A percentile compares a stretch with the other conserved stretches of the same genome.
Conservation (phyloP, 2,888 invertebrate genomes). For the Trilocha varians region DNA sequence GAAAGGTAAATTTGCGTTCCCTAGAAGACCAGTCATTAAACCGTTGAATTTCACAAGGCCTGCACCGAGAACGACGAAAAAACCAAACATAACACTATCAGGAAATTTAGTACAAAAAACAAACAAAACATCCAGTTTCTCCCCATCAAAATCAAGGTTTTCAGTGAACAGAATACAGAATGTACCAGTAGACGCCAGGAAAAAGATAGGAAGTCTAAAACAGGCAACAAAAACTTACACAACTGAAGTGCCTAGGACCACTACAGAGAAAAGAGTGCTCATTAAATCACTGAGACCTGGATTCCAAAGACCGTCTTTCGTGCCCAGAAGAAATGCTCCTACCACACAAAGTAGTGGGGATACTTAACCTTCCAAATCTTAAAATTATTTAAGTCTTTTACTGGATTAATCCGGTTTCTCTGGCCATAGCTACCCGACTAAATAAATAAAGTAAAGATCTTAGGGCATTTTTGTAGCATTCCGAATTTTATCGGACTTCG, state of each 20-base stretch:
- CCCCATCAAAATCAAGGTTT: conserved; percentile 47
- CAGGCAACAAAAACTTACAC: conserved; percentile 36
- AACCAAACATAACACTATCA: conserved; percentile 35
- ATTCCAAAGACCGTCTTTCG: conserved; percentile 49
- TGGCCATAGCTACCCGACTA: conserved; percentile 17
- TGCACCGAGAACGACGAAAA: conserved; percentile 30
- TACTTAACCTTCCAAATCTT: conserved; percentile 22
- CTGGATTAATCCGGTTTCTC: conserved; percentile 32
- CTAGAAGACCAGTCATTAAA: conserved; percentile 49
- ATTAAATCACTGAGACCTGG: conserved; percentile 53
- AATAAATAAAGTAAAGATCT: neutral
- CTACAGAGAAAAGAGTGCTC: conserved; percentile 52
- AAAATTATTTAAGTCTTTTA: conserved; percentile 20
- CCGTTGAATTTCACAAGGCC: conserved; percentile 43
- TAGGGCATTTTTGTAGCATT: neutral
- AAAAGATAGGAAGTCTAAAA: conserved; percentile 36
- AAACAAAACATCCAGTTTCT: conserved; percentile 50
- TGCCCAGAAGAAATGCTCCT: conserved; percentile 46
- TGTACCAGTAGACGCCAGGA: conserved; percentile 55
- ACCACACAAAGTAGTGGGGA: conserved; percentile 29
- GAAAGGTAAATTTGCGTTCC: conserved; percentile 54
- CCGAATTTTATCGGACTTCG: conserved; percentile 11
- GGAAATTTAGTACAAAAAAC: conserved; percentile 37
- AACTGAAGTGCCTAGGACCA: conserved; percentile 49
- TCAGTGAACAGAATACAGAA: conserved; percentile 51